Base-by-base conservation (phyloP, 2,888 invertebrate genomes). In the Uloborus plumipes region DNA sequence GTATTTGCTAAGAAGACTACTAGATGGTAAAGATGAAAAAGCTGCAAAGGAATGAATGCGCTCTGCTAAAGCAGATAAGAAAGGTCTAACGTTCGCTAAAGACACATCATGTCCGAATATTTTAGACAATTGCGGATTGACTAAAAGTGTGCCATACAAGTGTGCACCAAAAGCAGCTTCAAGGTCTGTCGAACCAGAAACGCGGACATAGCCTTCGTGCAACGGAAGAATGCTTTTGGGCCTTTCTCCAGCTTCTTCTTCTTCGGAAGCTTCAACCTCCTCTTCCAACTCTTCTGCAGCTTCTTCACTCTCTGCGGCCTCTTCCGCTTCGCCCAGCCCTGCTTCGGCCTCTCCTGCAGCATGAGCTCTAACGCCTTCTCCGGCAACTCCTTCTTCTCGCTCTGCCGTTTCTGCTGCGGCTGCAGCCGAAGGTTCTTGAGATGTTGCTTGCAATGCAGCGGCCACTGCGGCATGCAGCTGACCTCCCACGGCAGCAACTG, bases 91-190 rank as follows among this genome's bases (percentile, higher is more conserved):
- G n/a, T 26, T 61, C 0, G 20, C 20, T 13, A 61, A 7, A 13
- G 61, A 61, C 26, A 61, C 18, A 22, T 26, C 26, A 1, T 18
- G 14, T 18, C 22, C 61, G 4, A 61, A 61, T 14, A 26, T 7
- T 13, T 18, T 14, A 7, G 26, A 13, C 7, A 61, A 61, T 2
- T 14, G 61, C 7, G 61, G 61, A 61, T 61, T 61, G 16, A 61
- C 61, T 61, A 61, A 61, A 15, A 61, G 61, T 26, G 61, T 61
- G 18, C 61, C 61, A 26, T 61, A 61, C 22, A 61, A 61, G 26
- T 61, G 61, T 22, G 61, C 18, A 9, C 61, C 61, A 61, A 61
- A 61, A 22, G 61, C 61, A 13, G 16, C 15, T 20, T 61, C 61
- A 9, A 61, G 7, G 18, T 61, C 61, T 26, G 61, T 18, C 0